phyloP scores from a whole-genome alignment of 2,888 invertebrate species.

The Pristionchus entomophagus region DNA sequence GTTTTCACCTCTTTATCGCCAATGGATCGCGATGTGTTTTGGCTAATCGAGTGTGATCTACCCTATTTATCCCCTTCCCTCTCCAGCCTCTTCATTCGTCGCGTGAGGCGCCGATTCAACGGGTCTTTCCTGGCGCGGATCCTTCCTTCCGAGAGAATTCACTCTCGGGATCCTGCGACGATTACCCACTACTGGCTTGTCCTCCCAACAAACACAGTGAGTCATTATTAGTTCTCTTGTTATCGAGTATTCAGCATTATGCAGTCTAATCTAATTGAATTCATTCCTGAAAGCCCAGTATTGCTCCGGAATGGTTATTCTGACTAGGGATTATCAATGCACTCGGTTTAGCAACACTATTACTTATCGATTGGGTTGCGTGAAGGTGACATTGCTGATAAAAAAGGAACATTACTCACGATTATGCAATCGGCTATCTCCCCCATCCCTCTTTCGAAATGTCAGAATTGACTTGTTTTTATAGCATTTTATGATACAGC shows the following conservation, averaged over 20 bases:
- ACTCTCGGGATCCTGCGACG: constrained; percentile 9
- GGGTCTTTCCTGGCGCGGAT: not conserved
- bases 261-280: too few relatives aligned
- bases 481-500: not conserved
- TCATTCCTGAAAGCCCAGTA: too few relatives aligned
- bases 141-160: constrained; percentile 2
- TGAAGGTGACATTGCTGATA: not conserved
- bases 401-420: not conserved
- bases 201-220: not conserved
- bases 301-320: too few relatives aligned
- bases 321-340: too few relatives aligned
- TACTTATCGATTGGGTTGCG: not conserved
- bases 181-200: not conserved
- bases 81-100: not conserved
- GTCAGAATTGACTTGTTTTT: not conserved
- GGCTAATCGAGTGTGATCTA: not conserved
- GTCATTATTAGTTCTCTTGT: too few relatives aligned
- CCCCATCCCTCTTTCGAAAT: not conserved
- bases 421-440: constrained; percentile 12
- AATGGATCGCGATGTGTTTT: not conserved
- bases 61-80: not conserved
- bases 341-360: too few relatives aligned
- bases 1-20: not conserved
- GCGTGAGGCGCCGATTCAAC: not conserved
- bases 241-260: too few relatives aligned